Evolutionary conservation across 30 jellyfish, hydroid and myxozoan genomes (phyloP).

Genomic region (Hydra vulgaris): DNA sequence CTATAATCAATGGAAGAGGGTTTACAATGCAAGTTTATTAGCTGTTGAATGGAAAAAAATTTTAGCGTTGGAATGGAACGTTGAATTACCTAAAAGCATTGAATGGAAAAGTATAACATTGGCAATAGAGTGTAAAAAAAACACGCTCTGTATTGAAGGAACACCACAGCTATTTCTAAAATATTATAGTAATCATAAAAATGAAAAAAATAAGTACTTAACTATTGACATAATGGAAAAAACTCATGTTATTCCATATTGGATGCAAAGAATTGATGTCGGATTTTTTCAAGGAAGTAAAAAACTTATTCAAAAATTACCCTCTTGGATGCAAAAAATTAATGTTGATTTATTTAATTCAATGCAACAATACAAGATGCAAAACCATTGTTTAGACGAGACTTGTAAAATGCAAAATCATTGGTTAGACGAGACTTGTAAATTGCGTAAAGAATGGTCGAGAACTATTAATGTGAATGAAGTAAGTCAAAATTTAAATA

Average conservation of each 20-base stretch:
- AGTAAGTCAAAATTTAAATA: not conserved
- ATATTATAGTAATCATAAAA: not conserved
- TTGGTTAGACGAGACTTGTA: not conserved
- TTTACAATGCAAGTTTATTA: not conserved
- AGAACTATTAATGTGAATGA: not conserved
- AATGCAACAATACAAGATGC: not conserved
- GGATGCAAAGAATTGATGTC: slow-evolving; percentile 1
- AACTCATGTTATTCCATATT: not conserved
- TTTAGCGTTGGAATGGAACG: not conserved
- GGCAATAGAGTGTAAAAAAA: not conserved
- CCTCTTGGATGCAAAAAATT: not conserved
- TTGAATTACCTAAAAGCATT: not conserved
- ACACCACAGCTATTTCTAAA: not conserved
- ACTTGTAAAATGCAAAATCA: not conserved
- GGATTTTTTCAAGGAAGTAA: not conserved
- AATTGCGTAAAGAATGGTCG: not conserved
- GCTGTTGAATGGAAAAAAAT: slow-evolving; percentile 2
- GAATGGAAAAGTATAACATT: not conserved
- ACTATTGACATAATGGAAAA: not conserved
- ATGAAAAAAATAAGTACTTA: not conserved
- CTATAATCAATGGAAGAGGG: not conserved
- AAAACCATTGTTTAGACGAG: too few relatives aligned
- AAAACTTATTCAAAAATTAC: not conserved
- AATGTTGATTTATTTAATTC: not conserved
- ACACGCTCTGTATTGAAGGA: not conserved